A percentile compares a stretch with the other conserved stretches of the same genome.
Conservation (phyloP, 2,888 invertebrate species). For the Coenonympha glycerion region DNA sequence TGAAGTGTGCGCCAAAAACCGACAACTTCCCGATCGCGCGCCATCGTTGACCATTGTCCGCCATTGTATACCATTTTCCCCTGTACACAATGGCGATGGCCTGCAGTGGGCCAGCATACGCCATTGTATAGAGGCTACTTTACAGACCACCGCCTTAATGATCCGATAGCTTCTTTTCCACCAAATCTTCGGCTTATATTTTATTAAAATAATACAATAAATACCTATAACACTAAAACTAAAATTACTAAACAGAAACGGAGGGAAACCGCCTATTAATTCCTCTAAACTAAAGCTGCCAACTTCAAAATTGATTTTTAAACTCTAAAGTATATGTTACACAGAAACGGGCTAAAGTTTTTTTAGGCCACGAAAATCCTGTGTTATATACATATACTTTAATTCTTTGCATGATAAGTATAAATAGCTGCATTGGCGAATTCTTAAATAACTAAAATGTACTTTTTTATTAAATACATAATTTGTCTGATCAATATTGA, state of each 20-base stretch:
- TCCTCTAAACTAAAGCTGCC: conserved; percentile 24
- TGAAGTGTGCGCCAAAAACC: no score
- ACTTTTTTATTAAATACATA: not conserved
- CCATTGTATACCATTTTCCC: no score
- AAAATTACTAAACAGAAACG: conserved; percentile 44
- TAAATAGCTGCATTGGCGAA: conserved; percentile 9
- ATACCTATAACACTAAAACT: conserved; percentile 50
- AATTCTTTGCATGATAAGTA: conserved; percentile 19
- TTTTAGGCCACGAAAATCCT: no score
- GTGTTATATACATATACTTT: no score
- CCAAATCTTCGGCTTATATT: conserved; percentile 14
- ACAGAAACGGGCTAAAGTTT: no score
- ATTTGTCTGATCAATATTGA: not conserved
- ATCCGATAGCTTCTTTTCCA: not conserved
- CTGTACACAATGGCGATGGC: no score
- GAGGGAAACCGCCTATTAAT: conserved; percentile 50
- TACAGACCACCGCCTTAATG: no score
- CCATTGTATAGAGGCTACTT: no score
- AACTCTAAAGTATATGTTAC: no score
- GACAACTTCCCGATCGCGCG: no score
- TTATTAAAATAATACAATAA: conserved; percentile 56
- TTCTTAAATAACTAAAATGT: conserved; percentile 6
- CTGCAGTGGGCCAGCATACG: no score
- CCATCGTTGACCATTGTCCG: no score
- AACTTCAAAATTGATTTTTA: conserved; percentile 12